These are phyloP conservation scores for Motacilla alba DNA, from an alignment of 2,113 vertebrate species.

Conservation along the genomic window DNA sequence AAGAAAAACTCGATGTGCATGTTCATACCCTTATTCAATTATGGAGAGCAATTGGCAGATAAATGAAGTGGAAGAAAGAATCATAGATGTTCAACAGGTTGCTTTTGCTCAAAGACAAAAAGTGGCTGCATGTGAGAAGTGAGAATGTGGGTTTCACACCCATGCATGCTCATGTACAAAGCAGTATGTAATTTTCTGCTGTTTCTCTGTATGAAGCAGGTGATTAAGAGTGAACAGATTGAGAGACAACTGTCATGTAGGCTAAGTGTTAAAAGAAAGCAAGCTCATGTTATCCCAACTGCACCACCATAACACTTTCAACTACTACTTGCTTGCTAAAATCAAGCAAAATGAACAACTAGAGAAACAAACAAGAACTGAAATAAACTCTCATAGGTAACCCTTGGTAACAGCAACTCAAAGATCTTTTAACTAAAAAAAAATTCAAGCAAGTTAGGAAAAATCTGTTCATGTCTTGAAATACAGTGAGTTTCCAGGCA, in stretches of 20 bases:
- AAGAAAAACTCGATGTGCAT: background rate
- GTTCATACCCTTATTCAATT: background rate
- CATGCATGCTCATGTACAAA: background rate
- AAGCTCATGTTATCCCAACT: background rate
- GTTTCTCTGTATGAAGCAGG: background rate
- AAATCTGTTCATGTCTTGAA: background rate
- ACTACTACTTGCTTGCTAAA: background rate
- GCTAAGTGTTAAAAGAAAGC: background rate
- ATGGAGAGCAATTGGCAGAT: background rate
- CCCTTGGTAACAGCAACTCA: background rate
- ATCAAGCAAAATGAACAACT: background rate
- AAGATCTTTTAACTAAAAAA: background rate
- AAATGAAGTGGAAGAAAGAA: background rate
- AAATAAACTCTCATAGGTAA: background rate
- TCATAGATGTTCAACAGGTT: background rate
- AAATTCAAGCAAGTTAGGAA: background rate
- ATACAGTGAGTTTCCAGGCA: background rate
- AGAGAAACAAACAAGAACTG: background rate
- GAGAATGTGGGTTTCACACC: background rate
- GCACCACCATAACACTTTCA: background rate
- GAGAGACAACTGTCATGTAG: background rate
- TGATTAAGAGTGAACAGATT: background rate
- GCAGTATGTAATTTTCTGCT: background rate
- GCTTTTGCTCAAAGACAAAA: background rate
- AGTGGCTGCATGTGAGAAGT: background rate